Evolutionary conservation across 2,888 invertebrate genomes (phyloP), one percentile per base, ranked within the genome.

Genomic region (Lordiphosa andalusiaca): DNA sequence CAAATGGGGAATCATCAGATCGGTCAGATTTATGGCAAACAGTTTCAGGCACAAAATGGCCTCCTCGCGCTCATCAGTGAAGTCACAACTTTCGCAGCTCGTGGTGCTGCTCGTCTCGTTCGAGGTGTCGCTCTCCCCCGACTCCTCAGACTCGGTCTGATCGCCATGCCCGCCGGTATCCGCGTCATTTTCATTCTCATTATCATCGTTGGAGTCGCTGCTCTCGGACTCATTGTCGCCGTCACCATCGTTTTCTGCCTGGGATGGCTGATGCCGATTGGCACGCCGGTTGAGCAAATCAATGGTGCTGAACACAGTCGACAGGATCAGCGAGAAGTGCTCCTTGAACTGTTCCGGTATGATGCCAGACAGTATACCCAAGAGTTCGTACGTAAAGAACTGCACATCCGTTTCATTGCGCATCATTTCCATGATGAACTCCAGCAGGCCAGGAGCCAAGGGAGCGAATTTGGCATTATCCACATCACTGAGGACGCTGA

Each of bases 81-180:
- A 21, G 6, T 13, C 23, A 12, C n/a, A 44, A 4, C 5, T 36
- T 6, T 42, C 41, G 10, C 3, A 35, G 35, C 37, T 53, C 10
- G 33, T 7, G 49, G 16, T 53, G 23, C 1, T 33, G 16, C 33
- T 42, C 0, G 6, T 13, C 1, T 30, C 38, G 30, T 12, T 49
- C 35, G 10, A 6, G 9, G 9, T 3, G 1, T 37, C 16, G 7
- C 23, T 25, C n/a, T 19, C 23, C 2, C 38, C 37, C n/a, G 25
- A 25, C 6, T 44, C 51, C 6, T 47, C 35, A 4, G 47, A 47
- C 9, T 36, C 47, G 1, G 48, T 48, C 21, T 63, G 63, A 54
- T 60, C 63, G 10, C 63, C 60, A 12, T 54, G 60, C 0, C 62
- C 62, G 1, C 41, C 60, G 9, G 21, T 19, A 23, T 42, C 16